A percentile compares a stretch with the other conserved stretches of the same genome.
phyloP scores from a whole-genome alignment of 92 coral and sea anemone species.

The Chrysogorgia sp. region DNA sequence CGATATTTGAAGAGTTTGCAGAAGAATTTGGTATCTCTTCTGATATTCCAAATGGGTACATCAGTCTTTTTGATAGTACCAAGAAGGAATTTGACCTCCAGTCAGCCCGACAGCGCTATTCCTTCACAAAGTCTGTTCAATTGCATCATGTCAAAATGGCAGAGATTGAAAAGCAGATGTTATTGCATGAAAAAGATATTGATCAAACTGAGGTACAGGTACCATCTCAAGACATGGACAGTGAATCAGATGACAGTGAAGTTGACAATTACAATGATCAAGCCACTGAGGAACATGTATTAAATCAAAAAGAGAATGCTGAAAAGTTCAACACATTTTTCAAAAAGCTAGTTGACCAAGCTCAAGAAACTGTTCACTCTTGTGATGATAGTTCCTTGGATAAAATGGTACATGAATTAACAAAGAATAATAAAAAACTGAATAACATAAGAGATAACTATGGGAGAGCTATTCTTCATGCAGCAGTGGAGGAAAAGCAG shows the following conservation, averaged over 20 bases:
- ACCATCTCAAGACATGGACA: not conserved
- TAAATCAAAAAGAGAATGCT: not conserved
- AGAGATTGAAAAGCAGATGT: slow-evolving; percentile 19
- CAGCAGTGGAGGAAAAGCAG: slow-evolving; percentile 58
- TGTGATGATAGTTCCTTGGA: slow-evolving; percentile 9
- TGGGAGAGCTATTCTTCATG: slow-evolving; percentile 57
- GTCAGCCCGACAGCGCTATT: slow-evolving; percentile 14
- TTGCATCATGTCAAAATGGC: not conserved
- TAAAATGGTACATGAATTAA: not conserved
- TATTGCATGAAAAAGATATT: not conserved
- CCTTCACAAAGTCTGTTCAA: slow-evolving; percentile 23
- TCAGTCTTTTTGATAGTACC: not conserved
- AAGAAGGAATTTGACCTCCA: slow-evolving; percentile 3
- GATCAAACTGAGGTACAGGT: not conserved
- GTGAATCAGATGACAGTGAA: slow-evolving; percentile 9
- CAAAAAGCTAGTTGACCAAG: not conserved
- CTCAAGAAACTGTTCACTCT: not conserved
- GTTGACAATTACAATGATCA: not conserved
- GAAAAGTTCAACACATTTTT: not conserved
- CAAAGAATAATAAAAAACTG: slow-evolving; percentile 1
- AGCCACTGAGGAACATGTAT: too few relatives aligned
- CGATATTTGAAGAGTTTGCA: not conserved
- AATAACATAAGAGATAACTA: slow-evolving; percentile 27
- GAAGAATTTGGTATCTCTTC: slow-evolving; percentile 10
- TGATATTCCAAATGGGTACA: not conserved